Conservation (phyloP, 2,888 invertebrate species). For the Neocrepidodera transversa region DNA sequence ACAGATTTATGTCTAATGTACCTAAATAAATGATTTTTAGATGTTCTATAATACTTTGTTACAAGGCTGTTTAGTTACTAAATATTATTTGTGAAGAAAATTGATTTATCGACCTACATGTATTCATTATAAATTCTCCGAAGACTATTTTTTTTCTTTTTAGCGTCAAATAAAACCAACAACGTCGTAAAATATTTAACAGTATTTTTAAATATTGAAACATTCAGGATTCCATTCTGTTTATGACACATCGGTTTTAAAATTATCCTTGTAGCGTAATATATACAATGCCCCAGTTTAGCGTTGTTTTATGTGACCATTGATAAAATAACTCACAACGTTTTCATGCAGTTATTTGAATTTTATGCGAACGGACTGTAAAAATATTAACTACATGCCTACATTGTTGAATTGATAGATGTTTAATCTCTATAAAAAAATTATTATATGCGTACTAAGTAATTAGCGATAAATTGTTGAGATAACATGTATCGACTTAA, state of each 20-base stretch:
- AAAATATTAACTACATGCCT: conserved; percentile 7
- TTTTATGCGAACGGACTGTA: conserved; percentile 15
- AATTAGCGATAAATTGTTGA: conserved; percentile 4
- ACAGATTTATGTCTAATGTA: too few species aligned
- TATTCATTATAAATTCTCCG: too few species aligned
- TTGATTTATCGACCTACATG: too few species aligned
- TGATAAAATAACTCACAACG: conserved; percentile 22
- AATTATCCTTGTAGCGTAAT: conserved; percentile 5
- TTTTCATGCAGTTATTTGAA: conserved; percentile 17
- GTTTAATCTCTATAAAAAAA: conserved; percentile 1
- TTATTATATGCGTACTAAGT: conserved; percentile 3
- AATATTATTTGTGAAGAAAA: too few species aligned
- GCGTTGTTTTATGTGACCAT: conserved; percentile 11
- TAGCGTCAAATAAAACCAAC: neutral
- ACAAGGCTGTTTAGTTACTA: too few species aligned
- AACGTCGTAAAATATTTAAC: conserved; percentile 1
- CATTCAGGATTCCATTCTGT: neutral
- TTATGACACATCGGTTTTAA: neutral
- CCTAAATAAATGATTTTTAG: too few species aligned
- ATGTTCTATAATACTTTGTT: too few species aligned
- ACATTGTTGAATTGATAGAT: conserved; percentile 10
- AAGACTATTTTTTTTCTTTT: conserved; percentile 6
- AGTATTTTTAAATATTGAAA: neutral
- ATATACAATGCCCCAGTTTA: conserved; percentile 14
- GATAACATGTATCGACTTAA: conserved; percentile 1